These are phyloP conservation scores for Parapristionchus giblindavisi DNA, from an alignment of 2,888 invertebrate species.

Conservation along the genomic window DNA sequence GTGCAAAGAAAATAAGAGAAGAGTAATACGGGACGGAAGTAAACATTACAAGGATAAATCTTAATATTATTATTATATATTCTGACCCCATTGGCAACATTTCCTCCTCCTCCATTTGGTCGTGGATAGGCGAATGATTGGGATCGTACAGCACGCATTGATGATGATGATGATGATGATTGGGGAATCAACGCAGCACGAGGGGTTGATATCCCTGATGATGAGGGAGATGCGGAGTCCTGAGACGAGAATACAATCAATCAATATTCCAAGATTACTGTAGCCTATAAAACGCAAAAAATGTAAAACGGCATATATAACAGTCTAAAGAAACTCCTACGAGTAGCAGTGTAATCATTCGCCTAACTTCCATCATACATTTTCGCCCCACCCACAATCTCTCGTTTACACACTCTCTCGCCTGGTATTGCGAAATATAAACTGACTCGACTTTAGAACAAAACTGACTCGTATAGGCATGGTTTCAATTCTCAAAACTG, in stretches of 20 bases:
- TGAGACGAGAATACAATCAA: not conserved
- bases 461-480: no score
- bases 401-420: no score
- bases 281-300: not conserved
- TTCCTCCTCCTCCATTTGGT: not conserved
- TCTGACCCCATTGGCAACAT: no score
- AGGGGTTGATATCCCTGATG: conserved; percentile 8
- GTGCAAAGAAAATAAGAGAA: no score
- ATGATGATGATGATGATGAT: conserved; percentile 4
- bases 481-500: no score
- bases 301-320: not conserved
- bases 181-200: conserved; percentile 5
- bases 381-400: not conserved
- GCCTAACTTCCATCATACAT: no score
- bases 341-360: no score
- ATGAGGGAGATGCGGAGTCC: not conserved
- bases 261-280: not conserved
- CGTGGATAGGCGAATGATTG: conserved; percentile 24
- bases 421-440: no score
- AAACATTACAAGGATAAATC: no score
- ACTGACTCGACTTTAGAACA: no score
- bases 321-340: not conserved
- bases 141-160: conserved; percentile 5
- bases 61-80: no score
- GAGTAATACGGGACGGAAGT: no score